Conservation (phyloP, 1,140 invertebrate genomes). For the Grapholita molesta region DNA sequence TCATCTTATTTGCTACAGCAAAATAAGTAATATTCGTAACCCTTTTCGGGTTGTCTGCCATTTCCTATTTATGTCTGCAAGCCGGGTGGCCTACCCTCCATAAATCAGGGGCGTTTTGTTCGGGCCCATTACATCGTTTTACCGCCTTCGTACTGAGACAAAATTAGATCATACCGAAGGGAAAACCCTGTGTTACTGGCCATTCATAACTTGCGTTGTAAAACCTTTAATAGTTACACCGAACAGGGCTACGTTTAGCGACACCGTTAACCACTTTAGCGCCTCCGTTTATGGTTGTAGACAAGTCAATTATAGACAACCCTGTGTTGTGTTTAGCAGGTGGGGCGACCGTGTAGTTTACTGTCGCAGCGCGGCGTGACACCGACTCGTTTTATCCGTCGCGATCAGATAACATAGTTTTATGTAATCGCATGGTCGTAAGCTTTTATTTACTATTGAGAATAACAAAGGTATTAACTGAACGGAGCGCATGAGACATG, state of each 20-base stretch:
- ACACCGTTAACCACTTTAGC: neutral
- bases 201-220: slow-evolving; percentile 57
- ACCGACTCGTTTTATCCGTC: neutral
- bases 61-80: slow-evolving; percentile 53
- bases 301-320: slow-evolving; percentile 14
- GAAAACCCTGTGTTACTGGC: slow-evolving; percentile 40
- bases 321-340: neutral
- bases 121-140: slow-evolving; percentile 64
- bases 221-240: slow-evolving; percentile 55
- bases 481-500: neutral
- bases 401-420: neutral
- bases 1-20: slow-evolving; percentile 37
- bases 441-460: neutral
- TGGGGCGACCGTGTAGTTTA: neutral
- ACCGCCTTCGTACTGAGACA: slow-evolving; percentile 64
- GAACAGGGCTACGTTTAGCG: neutral
- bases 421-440: neutral
- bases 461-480: neutral
- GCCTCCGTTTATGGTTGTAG: neutral
- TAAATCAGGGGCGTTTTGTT: slow-evolving; percentile 67
- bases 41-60: slow-evolving; percentile 54
- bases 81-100: slow-evolving; percentile 52
- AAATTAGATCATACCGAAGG: slow-evolving; percentile 65
- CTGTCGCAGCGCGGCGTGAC: neutral
- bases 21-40: slow-evolving; percentile 47